These are phyloP conservation scores for Himalopsyche phryganea DNA, from an alignment of 1,140 invertebrate species.

Conservation along the genomic window DNA sequence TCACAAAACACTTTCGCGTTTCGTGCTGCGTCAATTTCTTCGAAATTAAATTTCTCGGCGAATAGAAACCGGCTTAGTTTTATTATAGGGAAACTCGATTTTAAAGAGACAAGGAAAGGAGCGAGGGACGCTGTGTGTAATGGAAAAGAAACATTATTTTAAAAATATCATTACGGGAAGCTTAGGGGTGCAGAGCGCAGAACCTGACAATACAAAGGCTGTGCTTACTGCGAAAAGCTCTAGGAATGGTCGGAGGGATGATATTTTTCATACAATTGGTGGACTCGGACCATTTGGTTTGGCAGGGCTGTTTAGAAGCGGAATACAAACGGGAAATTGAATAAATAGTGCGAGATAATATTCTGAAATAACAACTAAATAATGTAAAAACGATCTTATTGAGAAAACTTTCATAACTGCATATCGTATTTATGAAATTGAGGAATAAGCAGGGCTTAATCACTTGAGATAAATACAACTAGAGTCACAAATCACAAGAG, in stretches of 20 bases:
- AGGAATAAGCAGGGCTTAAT: too few species aligned
- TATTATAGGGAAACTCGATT: constrained; percentile 1
- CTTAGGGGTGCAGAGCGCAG: neutral
- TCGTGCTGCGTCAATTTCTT: neutral
- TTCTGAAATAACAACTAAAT: too few species aligned
- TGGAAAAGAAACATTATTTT: constrained; percentile 22
- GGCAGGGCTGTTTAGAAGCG: too few species aligned
- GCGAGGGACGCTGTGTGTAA: constrained; percentile 5
- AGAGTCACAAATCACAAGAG: too few species aligned
- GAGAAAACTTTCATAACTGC: too few species aligned
- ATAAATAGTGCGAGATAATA: too few species aligned
- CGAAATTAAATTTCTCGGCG: constrained; percentile 9
- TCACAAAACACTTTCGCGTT: too few species aligned
- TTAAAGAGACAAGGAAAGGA: neutral
- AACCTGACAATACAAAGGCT: constrained; percentile 11
- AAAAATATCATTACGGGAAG: constrained; percentile 16
- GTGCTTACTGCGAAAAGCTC: constrained; percentile 8
- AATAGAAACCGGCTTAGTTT: constrained; percentile 14
- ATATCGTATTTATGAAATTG: too few species aligned
- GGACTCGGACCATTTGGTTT: too few species aligned
- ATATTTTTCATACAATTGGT: constrained; percentile 6
- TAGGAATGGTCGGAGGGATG: constrained; percentile 1
- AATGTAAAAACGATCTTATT: too few species aligned
- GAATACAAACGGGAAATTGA: too few species aligned
- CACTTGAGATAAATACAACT: too few species aligned